A percentile compares a stretch with the other conserved stretches of the same genome.
Evolutionary conservation across 2,888 invertebrate genomes (phyloP).

Genomic region (Lycophotia porphyrea): DNA sequence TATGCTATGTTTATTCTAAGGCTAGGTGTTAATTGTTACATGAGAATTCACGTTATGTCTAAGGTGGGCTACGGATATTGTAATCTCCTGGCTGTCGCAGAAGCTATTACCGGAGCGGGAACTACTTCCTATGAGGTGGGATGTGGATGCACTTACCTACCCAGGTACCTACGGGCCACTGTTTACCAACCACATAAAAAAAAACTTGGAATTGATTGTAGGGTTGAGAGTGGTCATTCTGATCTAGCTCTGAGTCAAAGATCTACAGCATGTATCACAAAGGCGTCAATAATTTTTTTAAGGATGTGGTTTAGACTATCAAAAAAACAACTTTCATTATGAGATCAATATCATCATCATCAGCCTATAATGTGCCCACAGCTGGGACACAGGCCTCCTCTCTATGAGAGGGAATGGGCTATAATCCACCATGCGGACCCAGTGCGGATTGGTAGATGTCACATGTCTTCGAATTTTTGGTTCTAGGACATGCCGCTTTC

Average conservation of each 20-base stretch:
- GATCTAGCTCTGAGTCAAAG: background rate
- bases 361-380: no score
- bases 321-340: no score
- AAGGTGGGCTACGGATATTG: conserved; percentile 15
- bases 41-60: background rate
- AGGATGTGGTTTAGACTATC: no score
- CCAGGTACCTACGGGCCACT: background rate
- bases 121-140: conserved; percentile 10
- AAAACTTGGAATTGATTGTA: background rate
- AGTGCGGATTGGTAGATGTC: no score
- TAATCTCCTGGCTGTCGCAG: conserved; percentile 29
- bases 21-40: background rate
- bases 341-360: no score
- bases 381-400: no score
- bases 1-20: background rate
- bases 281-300: no score
- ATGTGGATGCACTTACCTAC: background rate
- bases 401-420: no score
- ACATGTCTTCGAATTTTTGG: no score
- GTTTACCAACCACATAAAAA: background rate
- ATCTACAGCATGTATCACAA: no score
- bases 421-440: no score
- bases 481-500: no score
- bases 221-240: background rate
- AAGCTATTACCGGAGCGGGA: conserved; percentile 34